Evolutionary conservation across 2,888 invertebrate species (phyloP).

Genomic region (Drosophila algonquin): DNA sequence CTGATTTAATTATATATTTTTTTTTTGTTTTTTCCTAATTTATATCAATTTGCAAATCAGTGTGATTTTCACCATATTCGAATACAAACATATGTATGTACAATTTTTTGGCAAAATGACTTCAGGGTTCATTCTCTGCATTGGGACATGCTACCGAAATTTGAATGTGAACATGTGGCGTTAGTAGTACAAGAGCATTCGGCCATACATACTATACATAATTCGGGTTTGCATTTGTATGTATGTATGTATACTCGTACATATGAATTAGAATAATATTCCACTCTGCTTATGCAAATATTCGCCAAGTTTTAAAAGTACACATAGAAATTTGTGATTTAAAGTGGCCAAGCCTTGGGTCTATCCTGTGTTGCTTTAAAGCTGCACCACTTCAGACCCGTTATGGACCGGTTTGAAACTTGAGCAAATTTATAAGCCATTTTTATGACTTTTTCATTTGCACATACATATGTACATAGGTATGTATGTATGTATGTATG

Average conservation of each 20-base stretch:
- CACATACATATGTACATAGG: background rate
- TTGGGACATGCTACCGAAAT: too few relatives aligned
- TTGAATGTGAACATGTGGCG: background rate
- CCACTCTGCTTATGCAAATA: slow-evolving; percentile 15
- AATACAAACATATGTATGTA: background rate
- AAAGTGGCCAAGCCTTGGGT: slow-evolving; percentile 1
- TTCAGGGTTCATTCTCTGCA: background rate
- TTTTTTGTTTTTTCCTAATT: background rate
- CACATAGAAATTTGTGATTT: slow-evolving; percentile 5
- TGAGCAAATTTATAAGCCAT: slow-evolving; percentile 14
- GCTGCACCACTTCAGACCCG: slow-evolving; percentile 20
- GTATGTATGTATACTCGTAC: background rate
- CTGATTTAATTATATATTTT: slow-evolving; percentile 34
- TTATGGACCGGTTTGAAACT: slow-evolving; percentile 30
- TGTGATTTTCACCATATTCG: slow-evolving; percentile 7
- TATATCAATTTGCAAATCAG: slow-evolving; percentile 20
- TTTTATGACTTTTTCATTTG: background rate
- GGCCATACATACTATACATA: background rate
- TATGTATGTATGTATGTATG: too few relatives aligned
- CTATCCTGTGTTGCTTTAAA: slow-evolving; percentile 1
- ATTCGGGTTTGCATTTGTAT: slow-evolving; percentile 5
- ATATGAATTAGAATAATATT: slow-evolving; percentile 18
- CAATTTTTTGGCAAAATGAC: background rate
- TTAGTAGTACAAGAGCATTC: background rate
- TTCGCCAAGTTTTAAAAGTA: slow-evolving; percentile 8